Base-by-base conservation (phyloP, 2,113 vertebrate species). In the Merops nubicus region DNA sequence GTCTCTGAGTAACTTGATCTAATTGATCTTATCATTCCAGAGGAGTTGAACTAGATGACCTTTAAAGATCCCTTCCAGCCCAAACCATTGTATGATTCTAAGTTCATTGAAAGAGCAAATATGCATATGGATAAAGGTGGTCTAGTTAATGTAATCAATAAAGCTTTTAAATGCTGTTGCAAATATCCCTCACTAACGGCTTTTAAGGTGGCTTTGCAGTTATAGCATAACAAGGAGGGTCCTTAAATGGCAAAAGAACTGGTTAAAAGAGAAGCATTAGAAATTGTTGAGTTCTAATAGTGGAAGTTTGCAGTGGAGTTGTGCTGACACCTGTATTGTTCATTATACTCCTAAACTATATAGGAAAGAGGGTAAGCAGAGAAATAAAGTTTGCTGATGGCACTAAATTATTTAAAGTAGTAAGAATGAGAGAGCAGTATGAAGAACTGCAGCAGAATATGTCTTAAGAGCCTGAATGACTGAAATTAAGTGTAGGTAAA, bases 401-500 rank as follows among this genome's bases (percentile, higher is more conserved):
- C 25, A 81, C 31, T 82, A 73, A 91, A 63, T 79, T 75, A 94
- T 82, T 78, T 72, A 67, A 29, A 68, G 19, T 25, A 3, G 14
- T 62, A 87, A 78, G 68, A 59, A 50, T 78, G 51, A 94, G 69
- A 59, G 22, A 64, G 28, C 5, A 47, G 56, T 64, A 43, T 38
- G 51, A 91, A 76, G 48, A 90, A 90, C 50, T 73, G 62, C 53
- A 73, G 53, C 12, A 68, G 65, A 82, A 68, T 38, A 75, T 65
- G 45, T 56, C 75, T 93, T 73, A 64, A 11, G 50, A 93, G 74
- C 40, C 72, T 69, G 53, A 88, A 91, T 76, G 57, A 92, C 85
- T 69, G 63, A 90, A 95, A 94, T 86, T 88, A 91, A 74, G 67
- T 62, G 45, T 26, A 93, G 83, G 85, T 88, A 92, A 93, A 76